Evolutionary conservation across 1,140 invertebrate species (phyloP), one percentile per base, ranked within the genome.

Genomic region (Andricus grossulariae): DNA sequence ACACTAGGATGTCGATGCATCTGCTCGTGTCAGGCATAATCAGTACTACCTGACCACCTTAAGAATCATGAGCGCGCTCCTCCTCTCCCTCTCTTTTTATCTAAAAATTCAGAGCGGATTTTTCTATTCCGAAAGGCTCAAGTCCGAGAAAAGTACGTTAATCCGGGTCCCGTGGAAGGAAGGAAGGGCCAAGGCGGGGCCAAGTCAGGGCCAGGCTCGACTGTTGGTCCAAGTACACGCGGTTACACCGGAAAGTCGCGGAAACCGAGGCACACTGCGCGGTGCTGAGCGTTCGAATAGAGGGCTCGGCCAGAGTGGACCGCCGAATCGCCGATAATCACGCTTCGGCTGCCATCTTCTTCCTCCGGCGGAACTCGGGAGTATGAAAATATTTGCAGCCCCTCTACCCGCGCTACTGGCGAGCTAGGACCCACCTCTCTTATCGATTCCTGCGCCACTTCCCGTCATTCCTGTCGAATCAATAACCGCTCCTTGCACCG

Each of bases 371-470:
- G 85, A 89, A 90, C 86, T 89, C 89, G 87, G 82, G 87, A 88
- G 86, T 90, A 90, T 90, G 89, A 91, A 91, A 91, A 91, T 91
- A 91, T 91, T 91, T 88, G 83, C 77, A 81, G 81, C 85, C 83
- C 80, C 83, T 81, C 81, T 75, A 83, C 79, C 71, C 76, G 77
- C 74, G 60, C 80, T 57, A 51, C 72, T 78, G 74, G 51, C 74
- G 73, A 73, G 75, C 82, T 72, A 82, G 82, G 72, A 81, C 82
- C 88, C 89, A 88, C 90, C 90, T 88, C 88, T 86, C 82, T 80
- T 90, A 91, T 91, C 90, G 90, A 91, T 91, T 91, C 85, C 89
- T 90, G 89, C 89, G 88, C 90, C 85, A 90, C 90, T 90, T 89
- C 86, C 87, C 89, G 88, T 90, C 88, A 87, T 88, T 88, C 87